Percentiles rank a stretch among this genome's conserved stretches.
Evolutionary conservation across 2,888 invertebrate species (phyloP).

Genomic region (Hanleya hanleyi): DNA sequence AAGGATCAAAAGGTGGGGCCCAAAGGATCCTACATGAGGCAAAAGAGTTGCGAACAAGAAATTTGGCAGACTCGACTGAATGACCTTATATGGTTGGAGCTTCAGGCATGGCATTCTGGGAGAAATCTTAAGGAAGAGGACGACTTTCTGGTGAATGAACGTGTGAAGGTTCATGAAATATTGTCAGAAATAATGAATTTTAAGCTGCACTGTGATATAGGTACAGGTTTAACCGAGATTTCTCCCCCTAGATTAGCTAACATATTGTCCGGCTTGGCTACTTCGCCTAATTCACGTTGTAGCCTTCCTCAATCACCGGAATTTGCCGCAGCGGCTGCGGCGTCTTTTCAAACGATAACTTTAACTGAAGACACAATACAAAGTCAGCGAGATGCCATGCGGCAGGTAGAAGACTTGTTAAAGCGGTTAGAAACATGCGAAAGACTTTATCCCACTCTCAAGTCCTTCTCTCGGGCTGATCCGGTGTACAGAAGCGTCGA

Average conservation of each 20-base stretch:
- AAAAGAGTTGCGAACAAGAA: conserved; percentile 85
- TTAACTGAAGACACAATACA: conserved; percentile 74
- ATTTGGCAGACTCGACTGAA: conserved; percentile 91
- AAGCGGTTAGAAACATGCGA: conserved; percentile 84
- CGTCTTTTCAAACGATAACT: conserved; percentile 49
- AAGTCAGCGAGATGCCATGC: conserved; percentile 83
- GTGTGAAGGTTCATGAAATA: conserved; percentile 82
- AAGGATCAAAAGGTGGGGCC: conserved; percentile 55
- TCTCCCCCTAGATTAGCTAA: not conserved
- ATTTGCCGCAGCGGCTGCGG: not conserved
- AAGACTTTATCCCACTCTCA: conserved; percentile 87
- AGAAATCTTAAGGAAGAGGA: conserved; percentile 85
- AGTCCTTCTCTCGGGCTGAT: conserved; percentile 84
- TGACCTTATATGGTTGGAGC: conserved; percentile 92
- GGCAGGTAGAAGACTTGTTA: conserved; percentile 83
- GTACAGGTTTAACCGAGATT: not conserved
- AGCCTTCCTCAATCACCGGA: conserved; percentile 6
- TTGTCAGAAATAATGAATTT: conserved; percentile 86
- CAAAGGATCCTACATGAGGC: conserved; percentile 53
- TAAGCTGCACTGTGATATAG: conserved; percentile 74
- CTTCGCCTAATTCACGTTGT: not conserved
- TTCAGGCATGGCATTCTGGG: conserved; percentile 82
- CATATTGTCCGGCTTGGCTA: not conserved
- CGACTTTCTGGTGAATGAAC: conserved; percentile 82
- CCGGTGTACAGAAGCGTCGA: conserved; percentile 80